Conservation (phyloP, 2,113 vertebrate species). For the Equus quagga region DNA sequence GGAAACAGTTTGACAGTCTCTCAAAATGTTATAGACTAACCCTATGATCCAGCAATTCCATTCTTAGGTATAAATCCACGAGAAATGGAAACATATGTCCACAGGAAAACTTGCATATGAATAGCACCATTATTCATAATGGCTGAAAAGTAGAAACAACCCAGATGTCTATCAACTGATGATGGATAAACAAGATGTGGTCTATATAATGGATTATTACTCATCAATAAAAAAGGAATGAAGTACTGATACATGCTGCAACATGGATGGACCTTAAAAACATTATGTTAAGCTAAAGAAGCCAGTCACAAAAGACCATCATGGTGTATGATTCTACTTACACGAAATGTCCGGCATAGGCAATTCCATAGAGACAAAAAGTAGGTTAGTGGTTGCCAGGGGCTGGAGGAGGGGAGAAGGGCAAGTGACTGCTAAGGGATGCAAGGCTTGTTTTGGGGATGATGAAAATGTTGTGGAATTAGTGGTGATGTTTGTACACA, state of each 20-base stretch:
- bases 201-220: not conserved
- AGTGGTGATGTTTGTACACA: not conserved
- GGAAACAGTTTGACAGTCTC: not conserved
- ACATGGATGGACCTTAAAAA: not conserved
- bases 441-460: not conserved
- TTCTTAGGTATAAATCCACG: not conserved
- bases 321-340: not conserved
- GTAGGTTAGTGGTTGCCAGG: not conserved
- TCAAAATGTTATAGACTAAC: not conserved
- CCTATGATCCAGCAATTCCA: not conserved
- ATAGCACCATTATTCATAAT: not conserved
- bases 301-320: not conserved
- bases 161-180: not conserved
- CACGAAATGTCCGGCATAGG: not conserved
- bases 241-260: not conserved
- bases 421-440: not conserved
- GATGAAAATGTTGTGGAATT: constrained; percentile 15
- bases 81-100: not conserved
- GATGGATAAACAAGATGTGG: not conserved
- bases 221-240: not conserved
- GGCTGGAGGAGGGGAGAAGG: not conserved
- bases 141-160: not conserved
- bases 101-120: not conserved
- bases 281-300: not conserved
- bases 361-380: not conserved